Evolutionary conservation across 2,113 vertebrate genomes (phyloP).

Genomic region (Platichthys stellatus): DNA sequence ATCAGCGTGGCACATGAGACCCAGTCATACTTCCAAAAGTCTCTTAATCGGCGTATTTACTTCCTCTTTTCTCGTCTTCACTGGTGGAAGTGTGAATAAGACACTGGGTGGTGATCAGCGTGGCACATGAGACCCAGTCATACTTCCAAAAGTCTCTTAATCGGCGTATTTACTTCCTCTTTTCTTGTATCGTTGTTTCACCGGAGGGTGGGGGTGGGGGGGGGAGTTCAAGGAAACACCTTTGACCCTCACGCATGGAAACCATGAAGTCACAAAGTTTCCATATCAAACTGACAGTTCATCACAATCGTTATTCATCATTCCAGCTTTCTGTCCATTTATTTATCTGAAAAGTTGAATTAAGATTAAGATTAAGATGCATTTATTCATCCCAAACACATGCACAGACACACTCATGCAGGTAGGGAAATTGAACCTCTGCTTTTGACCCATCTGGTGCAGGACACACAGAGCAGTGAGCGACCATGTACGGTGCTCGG

Average conservation of each 20-base stretch:
- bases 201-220: accelerated
- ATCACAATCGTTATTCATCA: no score
- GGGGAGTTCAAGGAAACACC: background rate
- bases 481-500: no score
- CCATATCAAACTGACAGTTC: background rate
- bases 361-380: no score
- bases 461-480: no score
- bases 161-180: background rate
- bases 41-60: background rate
- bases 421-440: no score
- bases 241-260: constrained; percentile 1
- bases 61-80: constrained; percentile 2
- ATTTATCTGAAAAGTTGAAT: no score
- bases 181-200: background rate
- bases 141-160: background rate
- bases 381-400: no score
- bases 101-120: constrained; percentile 1
- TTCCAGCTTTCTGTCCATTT: no score
- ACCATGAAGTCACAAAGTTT: constrained; percentile 28
- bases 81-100: background rate
- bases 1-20: constrained; percentile 38
- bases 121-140: constrained; percentile 33
- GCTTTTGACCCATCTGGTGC: no score
- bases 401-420: no score
- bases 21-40: background rate